phyloP scores from a whole-genome alignment of 2,888 invertebrate species.

The Orchesellides sinensis region DNA sequence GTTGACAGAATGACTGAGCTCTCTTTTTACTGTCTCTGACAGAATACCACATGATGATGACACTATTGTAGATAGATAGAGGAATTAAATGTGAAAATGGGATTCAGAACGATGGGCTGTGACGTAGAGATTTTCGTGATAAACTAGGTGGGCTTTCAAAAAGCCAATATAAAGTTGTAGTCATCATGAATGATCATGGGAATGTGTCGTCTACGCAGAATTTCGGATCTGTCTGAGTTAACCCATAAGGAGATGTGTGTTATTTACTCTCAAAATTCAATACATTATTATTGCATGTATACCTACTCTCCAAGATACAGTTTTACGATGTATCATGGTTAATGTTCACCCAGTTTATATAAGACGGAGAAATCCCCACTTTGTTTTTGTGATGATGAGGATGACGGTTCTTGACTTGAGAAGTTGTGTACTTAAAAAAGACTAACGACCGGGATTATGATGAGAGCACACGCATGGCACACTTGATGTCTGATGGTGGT shows the following conservation, averaged over 20 bases:
- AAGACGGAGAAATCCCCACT: constrained; percentile 20
- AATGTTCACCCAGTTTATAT: too few species aligned
- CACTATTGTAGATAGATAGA: constrained; percentile 4
- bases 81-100: not conserved
- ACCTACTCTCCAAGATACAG: too few species aligned
- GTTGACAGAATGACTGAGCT: constrained; percentile 52
- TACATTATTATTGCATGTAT: too few species aligned
- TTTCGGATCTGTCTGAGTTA: not conserved
- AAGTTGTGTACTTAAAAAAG: constrained; percentile 40
- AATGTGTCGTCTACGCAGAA: not conserved
- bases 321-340: too few species aligned
- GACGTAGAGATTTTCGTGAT: constrained; percentile 30
- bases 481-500: too few species aligned
- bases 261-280: too few species aligned
- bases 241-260: too few species aligned
- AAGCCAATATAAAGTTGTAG: not conserved
- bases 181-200: not conserved
- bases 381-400: constrained; percentile 37
- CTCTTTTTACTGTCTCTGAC: not conserved
- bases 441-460: constrained; percentile 54
- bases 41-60: not conserved
- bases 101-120: not conserved
- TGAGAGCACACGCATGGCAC: not conserved
- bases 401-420: constrained; percentile 39
- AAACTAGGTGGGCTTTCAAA: constrained; percentile 45